A percentile compares a stretch with the other conserved stretches of the same genome.
phyloP scores from a whole-genome alignment of 2,888 invertebrate species.

The Apodemia mormo region DNA sequence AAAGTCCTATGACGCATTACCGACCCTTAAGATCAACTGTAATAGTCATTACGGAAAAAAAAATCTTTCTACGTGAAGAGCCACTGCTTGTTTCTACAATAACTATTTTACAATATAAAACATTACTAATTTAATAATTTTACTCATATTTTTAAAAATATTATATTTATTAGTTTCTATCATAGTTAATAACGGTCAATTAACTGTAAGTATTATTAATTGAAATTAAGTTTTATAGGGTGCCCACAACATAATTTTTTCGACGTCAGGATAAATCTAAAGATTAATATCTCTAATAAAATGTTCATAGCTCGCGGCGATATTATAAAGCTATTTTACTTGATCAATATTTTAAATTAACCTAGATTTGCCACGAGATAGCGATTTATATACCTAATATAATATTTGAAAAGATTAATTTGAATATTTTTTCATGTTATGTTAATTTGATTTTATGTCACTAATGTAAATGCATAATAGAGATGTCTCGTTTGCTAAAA shows the following conservation, averaged over 20 bases:
- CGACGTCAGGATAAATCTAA: constrained; percentile 9
- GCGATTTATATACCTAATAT: background rate
- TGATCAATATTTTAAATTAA: constrained; percentile 39
- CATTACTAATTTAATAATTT: too few relatives aligned
- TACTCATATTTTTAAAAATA: too few relatives aligned
- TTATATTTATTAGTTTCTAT: too few relatives aligned
- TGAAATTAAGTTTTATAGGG: background rate
- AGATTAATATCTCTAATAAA: constrained; percentile 33
- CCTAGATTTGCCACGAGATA: constrained; percentile 2
- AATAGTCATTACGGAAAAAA: too few relatives aligned
- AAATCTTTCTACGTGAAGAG: too few relatives aligned
- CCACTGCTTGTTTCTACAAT: too few relatives aligned
- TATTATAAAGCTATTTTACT: constrained; percentile 34
- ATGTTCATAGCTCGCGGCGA: constrained; percentile 32
- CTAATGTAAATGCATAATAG: background rate
- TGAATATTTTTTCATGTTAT: constrained; percentile 1
- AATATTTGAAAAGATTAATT: background rate
- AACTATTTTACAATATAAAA: too few relatives aligned
- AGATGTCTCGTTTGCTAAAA: background rate
- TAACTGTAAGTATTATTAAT: background rate
- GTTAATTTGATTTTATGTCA: background rate
- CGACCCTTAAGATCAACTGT: too few relatives aligned
- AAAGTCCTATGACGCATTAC: too few relatives aligned
- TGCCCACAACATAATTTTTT: constrained; percentile 1
- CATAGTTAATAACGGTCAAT: background rate